phyloP scores from a whole-genome alignment of 2,113 vertebrate species.

The Mohoua ochrocephala region DNA sequence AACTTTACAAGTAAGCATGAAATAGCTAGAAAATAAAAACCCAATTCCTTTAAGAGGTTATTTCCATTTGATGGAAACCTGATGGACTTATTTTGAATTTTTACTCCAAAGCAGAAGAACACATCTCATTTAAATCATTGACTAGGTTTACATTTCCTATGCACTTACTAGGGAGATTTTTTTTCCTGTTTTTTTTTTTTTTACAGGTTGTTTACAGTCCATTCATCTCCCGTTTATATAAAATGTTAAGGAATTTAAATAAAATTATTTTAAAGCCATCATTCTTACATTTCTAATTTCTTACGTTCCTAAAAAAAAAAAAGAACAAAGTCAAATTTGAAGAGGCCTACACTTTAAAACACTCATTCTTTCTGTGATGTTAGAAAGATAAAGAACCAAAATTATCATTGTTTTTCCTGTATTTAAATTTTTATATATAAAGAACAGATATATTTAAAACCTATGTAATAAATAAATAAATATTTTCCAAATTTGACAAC shows the following conservation, averaged over 20 bases:
- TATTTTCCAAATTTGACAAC: too few relatives aligned
- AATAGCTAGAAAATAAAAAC: neutral
- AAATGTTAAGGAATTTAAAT: neutral
- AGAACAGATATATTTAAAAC: neutral
- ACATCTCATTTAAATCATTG: neutral
- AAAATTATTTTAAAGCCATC: neutral
- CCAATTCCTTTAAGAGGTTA: neutral
- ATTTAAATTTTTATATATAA: neutral
- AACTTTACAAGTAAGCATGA: neutral
- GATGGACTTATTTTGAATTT: neutral
- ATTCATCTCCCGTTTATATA: neutral
- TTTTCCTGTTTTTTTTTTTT: neutral
- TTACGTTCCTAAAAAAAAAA: neutral
- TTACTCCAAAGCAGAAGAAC: neutral
- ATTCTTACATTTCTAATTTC: neutral
- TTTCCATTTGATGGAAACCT: neutral
- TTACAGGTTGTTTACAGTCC: neutral
- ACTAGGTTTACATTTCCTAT: neutral
- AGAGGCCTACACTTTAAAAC: neutral
- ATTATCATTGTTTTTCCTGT: neutral
- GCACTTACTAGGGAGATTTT: neutral
- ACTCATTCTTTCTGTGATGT: neutral
- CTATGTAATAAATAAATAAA: neutral
- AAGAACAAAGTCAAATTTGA: neutral
- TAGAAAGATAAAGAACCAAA: neutral